Conservation (phyloP, 2,113 vertebrate species). For the Cottus gobio region DNA sequence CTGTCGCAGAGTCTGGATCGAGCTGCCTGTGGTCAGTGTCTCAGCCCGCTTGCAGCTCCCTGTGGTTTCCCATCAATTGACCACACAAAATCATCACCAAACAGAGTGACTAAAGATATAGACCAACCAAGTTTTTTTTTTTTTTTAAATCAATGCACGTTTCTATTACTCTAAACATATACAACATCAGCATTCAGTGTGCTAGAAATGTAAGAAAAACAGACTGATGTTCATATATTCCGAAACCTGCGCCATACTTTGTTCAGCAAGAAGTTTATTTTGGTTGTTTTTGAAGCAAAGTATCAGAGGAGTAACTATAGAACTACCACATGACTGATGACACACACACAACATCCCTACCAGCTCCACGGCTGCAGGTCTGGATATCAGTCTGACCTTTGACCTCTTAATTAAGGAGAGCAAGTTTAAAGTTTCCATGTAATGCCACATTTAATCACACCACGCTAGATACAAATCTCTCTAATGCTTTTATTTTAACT, state of each 20-base stretch:
- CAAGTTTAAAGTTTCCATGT: background rate
- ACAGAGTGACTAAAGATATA: constrained; percentile 19
- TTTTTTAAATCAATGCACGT: background rate
- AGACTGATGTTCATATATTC: constrained; percentile 17
- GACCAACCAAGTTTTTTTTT: constrained; percentile 1
- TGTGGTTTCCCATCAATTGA: constrained; percentile 61
- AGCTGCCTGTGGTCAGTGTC: constrained; percentile 77
- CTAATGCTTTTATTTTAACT: background rate
- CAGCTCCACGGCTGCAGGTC: constrained; percentile 14
- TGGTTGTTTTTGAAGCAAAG: background rate
- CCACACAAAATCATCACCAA: constrained; percentile 46
- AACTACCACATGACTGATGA: background rate
- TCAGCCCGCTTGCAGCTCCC: constrained; percentile 58
- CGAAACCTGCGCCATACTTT: background rate
- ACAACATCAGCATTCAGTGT: constrained; percentile 15
- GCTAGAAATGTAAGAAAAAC: constrained; percentile 16
- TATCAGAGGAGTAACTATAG: background rate
- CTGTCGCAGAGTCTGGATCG: constrained; percentile 77
- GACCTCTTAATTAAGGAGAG: constrained; percentile 8
- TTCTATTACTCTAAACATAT: constrained; percentile 26
- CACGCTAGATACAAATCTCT: background rate
- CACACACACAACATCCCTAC: constrained; percentile 4
- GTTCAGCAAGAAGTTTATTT: background rate
- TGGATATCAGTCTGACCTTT: constrained; percentile 21
- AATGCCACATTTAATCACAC: background rate